Percentiles rank a stretch among this genome's conserved stretches.
phyloP scores from a whole-genome alignment of 2,797 vertebrate genomes.

The Urophycis tenuis region DNA sequence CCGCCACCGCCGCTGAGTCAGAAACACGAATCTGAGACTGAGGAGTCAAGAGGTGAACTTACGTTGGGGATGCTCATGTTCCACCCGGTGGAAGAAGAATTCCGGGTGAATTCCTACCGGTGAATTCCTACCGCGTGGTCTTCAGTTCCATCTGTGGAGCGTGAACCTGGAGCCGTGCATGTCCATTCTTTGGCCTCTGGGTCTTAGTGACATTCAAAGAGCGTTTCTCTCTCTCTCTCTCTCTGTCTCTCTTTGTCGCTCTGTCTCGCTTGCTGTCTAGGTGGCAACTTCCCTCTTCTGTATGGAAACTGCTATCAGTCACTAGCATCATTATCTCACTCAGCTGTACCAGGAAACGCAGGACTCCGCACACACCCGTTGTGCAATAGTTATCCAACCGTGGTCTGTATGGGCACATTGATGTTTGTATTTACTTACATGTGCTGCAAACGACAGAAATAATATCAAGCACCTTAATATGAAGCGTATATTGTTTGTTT shows the following conservation, averaged over 20 bases:
- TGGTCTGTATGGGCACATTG: background rate
- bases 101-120: too few relatives aligned
- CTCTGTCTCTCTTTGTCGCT: background rate
- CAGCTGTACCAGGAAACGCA: constrained; percentile 51
- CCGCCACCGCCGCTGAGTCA: too few relatives aligned
- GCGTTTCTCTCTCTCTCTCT: constrained; percentile 2
- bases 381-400: background rate
- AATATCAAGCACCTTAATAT: background rate
- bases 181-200: background rate
- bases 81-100: constrained; percentile 7
- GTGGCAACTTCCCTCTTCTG: constrained; percentile 65
- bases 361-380: constrained; percentile 15
- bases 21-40: too few relatives aligned
- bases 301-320: constrained; percentile 63
- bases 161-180: constrained; percentile 8
- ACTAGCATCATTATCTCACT: constrained; percentile 2
- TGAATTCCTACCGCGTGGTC: background rate
- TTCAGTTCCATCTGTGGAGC: constrained; percentile 7
- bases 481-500: background rate
- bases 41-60: constrained; percentile 39
- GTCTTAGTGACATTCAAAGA: background rate
- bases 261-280: too few relatives aligned
- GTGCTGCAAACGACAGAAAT: background rate
- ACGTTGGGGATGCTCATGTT: constrained; percentile 54
- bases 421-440: background rate